Evolutionary conservation across 2,888 invertebrate species (phyloP), one percentile per base, ranked within the genome.

Genomic region (Tholera decimalis): DNA sequence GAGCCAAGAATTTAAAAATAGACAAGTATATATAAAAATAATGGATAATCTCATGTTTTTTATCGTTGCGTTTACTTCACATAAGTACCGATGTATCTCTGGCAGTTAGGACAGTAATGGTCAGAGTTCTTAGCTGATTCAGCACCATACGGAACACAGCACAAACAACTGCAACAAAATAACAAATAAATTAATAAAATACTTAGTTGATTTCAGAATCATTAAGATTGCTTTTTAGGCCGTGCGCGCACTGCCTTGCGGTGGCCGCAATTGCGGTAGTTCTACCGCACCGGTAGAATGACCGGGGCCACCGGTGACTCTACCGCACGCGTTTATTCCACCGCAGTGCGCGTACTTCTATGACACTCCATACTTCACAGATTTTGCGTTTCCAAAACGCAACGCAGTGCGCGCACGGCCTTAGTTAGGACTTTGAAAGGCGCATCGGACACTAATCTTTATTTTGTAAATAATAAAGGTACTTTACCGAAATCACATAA

Each of bases 101-200:
- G 79, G 80, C 93, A 94, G 75, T 88, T 90, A 3, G 94, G 92
- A 68, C 93, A 94, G 83, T 90, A 93, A 79, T 94, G 93, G 65
- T 93, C 93, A 0, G 89, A 78, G 64, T 94, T 93, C 82, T 90
- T 92, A 0, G 91, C 88, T 0, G 92, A 89, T 9, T 91, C 88
- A 41, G 83, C 60, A 24, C 84, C 83, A 57, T 91, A 92, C 5
- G 93, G 92, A 24, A 93, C 73, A 73, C 93, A 93, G 83, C 93
- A 92, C 61, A 88, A 77, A 64, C 91, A 92, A 79, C 93, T 92
- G 86, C 57, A 90, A 85, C 20, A 43, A 56, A 15, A 0, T n/a
- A 56, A 68, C 0, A 30, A 39, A n/a, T 0, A 5, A n/a, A 35
- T 15, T 7, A 3, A 18, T 9, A 18, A 9, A 3, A 39, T 9